phyloP scores from a whole-genome alignment of 2,888 invertebrate genomes.

The Leucophenga maculata region DNA sequence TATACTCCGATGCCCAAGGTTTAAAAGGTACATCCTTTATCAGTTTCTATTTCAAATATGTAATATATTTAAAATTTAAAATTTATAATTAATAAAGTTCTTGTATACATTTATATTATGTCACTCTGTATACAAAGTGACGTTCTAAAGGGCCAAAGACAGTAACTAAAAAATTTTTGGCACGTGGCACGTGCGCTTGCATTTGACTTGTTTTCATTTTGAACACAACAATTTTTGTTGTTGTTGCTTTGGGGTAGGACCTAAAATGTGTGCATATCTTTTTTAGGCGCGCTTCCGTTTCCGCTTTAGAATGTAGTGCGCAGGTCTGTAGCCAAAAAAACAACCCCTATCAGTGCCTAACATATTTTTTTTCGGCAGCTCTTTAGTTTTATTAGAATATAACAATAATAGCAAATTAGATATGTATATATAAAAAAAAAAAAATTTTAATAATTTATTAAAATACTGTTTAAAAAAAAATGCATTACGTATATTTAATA shows the following conservation, averaged over 20 bases:
- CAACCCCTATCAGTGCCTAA: conserved; percentile 57
- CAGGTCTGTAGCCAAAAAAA: conserved; percentile 62
- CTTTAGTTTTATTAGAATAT: conserved; percentile 17
- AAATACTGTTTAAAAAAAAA: neutral
- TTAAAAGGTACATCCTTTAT: no score
- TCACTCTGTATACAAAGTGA: neutral
- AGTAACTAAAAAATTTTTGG: conserved; percentile 11
- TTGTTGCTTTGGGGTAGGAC: conserved; percentile 61
- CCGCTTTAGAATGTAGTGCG: conserved; percentile 48
- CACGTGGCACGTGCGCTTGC: conserved; percentile 39
- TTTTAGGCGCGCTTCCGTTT: conserved; percentile 48
- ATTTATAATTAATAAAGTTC: no score
- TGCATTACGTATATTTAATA: neutral
- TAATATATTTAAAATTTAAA: no score
- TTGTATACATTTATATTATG: neutral
- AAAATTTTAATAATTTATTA: neutral
- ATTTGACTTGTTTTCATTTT: conserved; percentile 24
- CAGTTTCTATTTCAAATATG: no score
- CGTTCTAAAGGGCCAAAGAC: neutral
- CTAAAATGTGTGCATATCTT: conserved; percentile 38
- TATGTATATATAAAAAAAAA: neutral
- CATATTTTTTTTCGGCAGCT: conserved; percentile 50
- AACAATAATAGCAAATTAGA: neutral
- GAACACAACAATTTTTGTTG: conserved; percentile 2
- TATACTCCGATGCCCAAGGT: no score